A percentile compares a stretch with the other conserved stretches of the same genome.
Evolutionary conservation across 2,888 invertebrate species (phyloP).

Genomic region (Phorcus lineatus): DNA sequence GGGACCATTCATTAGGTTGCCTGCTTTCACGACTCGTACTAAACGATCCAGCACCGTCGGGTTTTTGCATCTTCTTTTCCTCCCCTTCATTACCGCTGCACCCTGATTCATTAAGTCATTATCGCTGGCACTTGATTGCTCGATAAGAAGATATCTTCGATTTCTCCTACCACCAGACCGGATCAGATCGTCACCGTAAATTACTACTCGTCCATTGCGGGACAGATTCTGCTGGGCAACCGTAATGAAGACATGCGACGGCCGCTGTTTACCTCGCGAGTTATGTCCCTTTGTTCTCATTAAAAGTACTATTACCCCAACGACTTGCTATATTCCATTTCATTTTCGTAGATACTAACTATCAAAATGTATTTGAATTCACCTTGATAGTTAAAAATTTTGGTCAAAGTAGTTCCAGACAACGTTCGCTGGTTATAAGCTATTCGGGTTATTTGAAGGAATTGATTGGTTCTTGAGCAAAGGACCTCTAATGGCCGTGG

Average conservation of each 20-base stretch:
- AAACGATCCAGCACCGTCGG: slow-evolving; percentile 16
- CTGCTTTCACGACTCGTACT: neutral
- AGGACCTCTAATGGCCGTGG: neutral
- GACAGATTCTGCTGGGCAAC: neutral
- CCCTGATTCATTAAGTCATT: slow-evolving; percentile 31
- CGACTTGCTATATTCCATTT: too few species aligned
- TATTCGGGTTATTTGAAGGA: neutral
- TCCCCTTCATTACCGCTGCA: slow-evolving; percentile 18
- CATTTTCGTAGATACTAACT: too few species aligned
- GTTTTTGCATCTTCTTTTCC: slow-evolving; percentile 12
- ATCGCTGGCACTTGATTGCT: slow-evolving; percentile 25
- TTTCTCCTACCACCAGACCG: neutral
- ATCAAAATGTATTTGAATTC: too few species aligned
- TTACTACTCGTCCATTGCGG: neutral
- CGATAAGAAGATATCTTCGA: slow-evolving; percentile 30
- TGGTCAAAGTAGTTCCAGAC: too few species aligned
- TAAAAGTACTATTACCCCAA: too few species aligned
- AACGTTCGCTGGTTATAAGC: neutral
- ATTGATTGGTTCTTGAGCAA: neutral
- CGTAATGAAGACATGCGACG: slow-evolving; percentile 1
- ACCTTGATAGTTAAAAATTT: too few species aligned
- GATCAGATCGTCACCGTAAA: slow-evolving; percentile 12
- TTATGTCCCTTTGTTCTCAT: neutral
- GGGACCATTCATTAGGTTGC: slow-evolving; percentile 5
- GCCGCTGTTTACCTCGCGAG: neutral